Percentiles rank a stretch among this genome's conserved stretches.
Evolutionary conservation across 2,797 vertebrate genomes (phyloP).

Genomic region (Acrossocheilus fasciatus): DNA sequence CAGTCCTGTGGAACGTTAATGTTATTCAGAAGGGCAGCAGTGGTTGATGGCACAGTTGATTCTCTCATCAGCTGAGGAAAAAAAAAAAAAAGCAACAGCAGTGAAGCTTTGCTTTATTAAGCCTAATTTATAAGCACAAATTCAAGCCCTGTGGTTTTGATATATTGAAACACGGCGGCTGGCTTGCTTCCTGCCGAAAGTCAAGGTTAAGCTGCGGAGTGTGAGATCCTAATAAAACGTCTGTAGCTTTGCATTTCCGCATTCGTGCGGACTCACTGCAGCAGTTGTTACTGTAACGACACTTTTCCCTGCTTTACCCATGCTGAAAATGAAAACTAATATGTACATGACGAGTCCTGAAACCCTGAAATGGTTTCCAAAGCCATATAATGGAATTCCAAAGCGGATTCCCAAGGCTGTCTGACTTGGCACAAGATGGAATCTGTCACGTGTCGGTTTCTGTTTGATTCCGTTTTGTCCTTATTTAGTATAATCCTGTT

Average conservation of each 20-base stretch:
- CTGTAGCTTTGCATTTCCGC: constrained; percentile 43
- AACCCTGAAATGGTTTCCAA: constrained; percentile 71
- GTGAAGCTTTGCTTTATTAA: constrained; percentile 24
- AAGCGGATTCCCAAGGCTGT: constrained; percentile 65
- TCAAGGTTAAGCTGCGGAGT: constrained; percentile 35
- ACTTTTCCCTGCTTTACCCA: constrained; percentile 51
- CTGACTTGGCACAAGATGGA: constrained; percentile 57
- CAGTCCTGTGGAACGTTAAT: constrained; percentile 32
- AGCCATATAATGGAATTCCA: constrained; percentile 67
- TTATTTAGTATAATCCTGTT: no score
- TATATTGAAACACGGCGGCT: constrained; percentile 27
- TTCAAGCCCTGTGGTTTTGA: constrained; percentile 20
- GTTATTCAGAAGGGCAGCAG: constrained; percentile 32
- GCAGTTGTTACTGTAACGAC: constrained; percentile 64
- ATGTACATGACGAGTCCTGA: constrained; percentile 67
- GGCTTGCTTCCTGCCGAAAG: constrained; percentile 19
- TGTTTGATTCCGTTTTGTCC: no score
- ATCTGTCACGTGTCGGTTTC: constrained; percentile 39
- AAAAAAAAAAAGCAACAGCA: neutral
- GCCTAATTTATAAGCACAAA: constrained; percentile 37
- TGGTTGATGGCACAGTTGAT: constrained; percentile 24
- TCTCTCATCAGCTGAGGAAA: constrained; percentile 22
- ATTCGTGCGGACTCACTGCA: constrained; percentile 42
- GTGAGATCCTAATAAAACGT: constrained; percentile 20
- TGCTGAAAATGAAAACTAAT: constrained; percentile 68